Evolutionary conservation across 2,888 invertebrate species (phyloP), one percentile per base, ranked within the genome.

Genomic region (Digitonthophagus gazella): DNA sequence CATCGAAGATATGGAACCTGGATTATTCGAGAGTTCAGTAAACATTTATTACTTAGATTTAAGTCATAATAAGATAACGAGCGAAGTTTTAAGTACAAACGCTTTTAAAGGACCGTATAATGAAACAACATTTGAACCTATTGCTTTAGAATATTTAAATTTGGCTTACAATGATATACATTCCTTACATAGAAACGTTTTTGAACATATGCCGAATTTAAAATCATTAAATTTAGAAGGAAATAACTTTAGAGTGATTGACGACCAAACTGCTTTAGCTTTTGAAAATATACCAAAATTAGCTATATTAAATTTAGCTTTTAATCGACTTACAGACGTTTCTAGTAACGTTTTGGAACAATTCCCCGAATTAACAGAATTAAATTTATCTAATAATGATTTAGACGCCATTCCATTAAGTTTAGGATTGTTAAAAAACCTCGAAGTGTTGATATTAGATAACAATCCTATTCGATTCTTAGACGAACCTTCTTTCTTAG

Each of bases 41-140:
- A 82, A 83, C 58, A 78, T 88, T 54, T 84, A 84, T 58, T 86
- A 84, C 72, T 80, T 88, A 76, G 88, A 88, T 77, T 79, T 89
- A 71, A 87, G 88, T 80, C 84, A 86, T 74, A 89, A 89, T 76
- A 76, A 76, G 18, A 81, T 89, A 67, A 82, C 85, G 75, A 86
- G 88, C n/a, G 88, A 89, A 67, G 86, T 86, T 56, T 78, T 91
- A 55, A 83, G 86, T 64, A 84, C 88, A 15, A 89, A 90, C 74
- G 86, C 90, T 69, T 91, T 91, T 80, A 88, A 88, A 76, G 91
- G 91, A 0, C 87, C 87, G 0, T 90, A 88, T 78, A 85, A 85
- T 70, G 81, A 84, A 67, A 81, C 82, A 15, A 67, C 66, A 0
- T 90, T 87, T 80, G 85, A 85, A 71, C 86, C 86, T 64, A 87